A percentile compares a stretch with the other conserved stretches of the same genome.
Evolutionary conservation across 2,113 vertebrate genomes (phyloP).

Genomic region (Limnothrissa miodon): DNA sequence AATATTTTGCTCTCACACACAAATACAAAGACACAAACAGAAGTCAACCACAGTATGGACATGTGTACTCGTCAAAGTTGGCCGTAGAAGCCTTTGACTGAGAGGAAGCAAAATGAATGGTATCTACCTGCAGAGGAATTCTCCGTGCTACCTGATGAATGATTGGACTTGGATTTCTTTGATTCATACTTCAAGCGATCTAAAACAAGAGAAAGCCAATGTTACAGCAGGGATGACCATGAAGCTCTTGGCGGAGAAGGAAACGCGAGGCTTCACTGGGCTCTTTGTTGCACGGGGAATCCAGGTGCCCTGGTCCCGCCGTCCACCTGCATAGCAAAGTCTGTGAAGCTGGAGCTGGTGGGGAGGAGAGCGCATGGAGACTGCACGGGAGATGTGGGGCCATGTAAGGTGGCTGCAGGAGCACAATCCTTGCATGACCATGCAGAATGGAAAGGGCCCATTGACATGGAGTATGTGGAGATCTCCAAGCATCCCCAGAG

Average conservation of each 20-base stretch:
- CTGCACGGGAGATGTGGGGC: neutral
- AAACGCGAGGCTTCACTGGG: neutral
- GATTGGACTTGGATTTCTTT: slow-evolving; percentile 87
- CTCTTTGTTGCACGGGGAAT: neutral
- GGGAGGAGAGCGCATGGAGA: neutral
- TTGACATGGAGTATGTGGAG: neutral
- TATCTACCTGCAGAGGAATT: slow-evolving; percentile 69
- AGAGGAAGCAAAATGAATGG: slow-evolving; percentile 40
- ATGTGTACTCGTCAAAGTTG: neutral
- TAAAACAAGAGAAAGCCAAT: slow-evolving; percentile 74
- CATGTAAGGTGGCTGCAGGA: neutral
- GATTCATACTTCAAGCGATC: slow-evolving; percentile 98
- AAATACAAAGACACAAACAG: slow-evolving; percentile 12
- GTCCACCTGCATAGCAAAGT: neutral
- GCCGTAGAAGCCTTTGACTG: neutral
- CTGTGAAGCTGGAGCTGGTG: neutral
- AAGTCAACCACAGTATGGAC: slow-evolving; percentile 6
- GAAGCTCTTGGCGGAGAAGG: neutral
- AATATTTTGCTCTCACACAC: neutral
- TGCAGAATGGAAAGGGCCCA: neutral
- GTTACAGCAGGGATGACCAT: slow-evolving; percentile 48
- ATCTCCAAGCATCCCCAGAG: neutral
- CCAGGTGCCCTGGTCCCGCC: neutral
- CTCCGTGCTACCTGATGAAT: slow-evolving; percentile 65
- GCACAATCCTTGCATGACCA: neutral